Conservation (phyloP, 2,888 invertebrate genomes). For the Beris chalybata region DNA sequence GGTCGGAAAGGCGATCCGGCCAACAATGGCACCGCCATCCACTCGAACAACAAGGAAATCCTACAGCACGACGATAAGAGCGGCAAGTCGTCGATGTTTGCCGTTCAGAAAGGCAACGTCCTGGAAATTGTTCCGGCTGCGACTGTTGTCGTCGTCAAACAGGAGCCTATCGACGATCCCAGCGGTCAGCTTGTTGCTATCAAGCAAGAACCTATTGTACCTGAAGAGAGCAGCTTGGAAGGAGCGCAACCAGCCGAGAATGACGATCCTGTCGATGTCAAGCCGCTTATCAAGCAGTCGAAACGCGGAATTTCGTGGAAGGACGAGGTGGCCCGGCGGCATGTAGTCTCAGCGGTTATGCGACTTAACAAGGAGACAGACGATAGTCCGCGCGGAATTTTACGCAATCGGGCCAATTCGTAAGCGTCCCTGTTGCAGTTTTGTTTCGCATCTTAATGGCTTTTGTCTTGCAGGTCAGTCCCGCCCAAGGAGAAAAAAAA, state of each 20-base stretch:
- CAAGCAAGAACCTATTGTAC: background rate
- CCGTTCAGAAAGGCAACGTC: slow-evolving; percentile 55
- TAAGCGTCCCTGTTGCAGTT: slow-evolving; percentile 40
- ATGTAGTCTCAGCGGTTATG: slow-evolving; percentile 44
- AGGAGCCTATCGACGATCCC: background rate
- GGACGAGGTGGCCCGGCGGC: slow-evolving; percentile 46
- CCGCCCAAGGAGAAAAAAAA: slow-evolving; percentile 34
- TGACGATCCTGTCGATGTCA: background rate
- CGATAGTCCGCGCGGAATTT: slow-evolving; percentile 40
- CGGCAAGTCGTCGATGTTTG: slow-evolving; percentile 42
- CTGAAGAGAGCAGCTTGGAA: background rate
- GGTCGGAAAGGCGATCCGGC: background rate
- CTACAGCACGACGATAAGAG: slow-evolving; percentile 4
- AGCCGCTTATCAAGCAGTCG: background rate
- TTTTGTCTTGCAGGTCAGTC: slow-evolving; percentile 8
- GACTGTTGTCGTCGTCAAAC: background rate
- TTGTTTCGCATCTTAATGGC: background rate
- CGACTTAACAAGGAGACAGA: slow-evolving; percentile 44
- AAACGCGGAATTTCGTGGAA: slow-evolving; percentile 41
- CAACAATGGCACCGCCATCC: too few relatives aligned
- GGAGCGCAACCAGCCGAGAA: background rate
- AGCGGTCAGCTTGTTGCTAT: too few relatives aligned
- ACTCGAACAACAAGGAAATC: slow-evolving; percentile 12
- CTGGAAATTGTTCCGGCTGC: slow-evolving; percentile 52
- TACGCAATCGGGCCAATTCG: slow-evolving; percentile 37